Base-by-base conservation (phyloP, 2,888 invertebrate species). In the Stenodera caucasica region DNA sequence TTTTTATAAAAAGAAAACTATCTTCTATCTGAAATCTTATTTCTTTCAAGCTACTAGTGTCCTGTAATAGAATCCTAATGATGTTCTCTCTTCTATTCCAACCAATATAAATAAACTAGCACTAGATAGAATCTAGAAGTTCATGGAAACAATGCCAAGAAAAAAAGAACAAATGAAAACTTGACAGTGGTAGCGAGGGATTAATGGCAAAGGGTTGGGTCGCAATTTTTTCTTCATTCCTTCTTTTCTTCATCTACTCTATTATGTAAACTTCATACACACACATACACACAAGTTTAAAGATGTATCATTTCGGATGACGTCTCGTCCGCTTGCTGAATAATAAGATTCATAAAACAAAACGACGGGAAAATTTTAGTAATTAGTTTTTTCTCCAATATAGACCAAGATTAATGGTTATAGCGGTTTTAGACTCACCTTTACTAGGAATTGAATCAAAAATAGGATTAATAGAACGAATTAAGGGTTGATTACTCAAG, bases 21-120 rank as follows among this genome's bases (percentile, higher is more conserved):
- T 37, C 14, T 8, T 32, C 32, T 37, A 45, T 45, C 45, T 21
- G 21, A 18, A 21, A 45, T 45, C 45, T n/a, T n/a, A n/a, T n/a
- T n/a, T 45, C 18, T 18, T 8, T 32, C 11, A 32, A 18, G 33
- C n/a, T 35, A 6, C 12, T 37, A 37, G 37, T 37, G 37, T 15
- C 21, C 45, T 45, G 67, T 72, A 72, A 72, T 72, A 71, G 72
- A 72, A 72, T 70, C 70, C 70, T 72, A 71, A 72, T 70, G 71
- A 69, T 64, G 67, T 63, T 37, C 66, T 65, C 68, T 67, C 64
- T 60, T 61, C 58, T 54, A 58, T 63, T 60, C 61, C 56, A 65
- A 58, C 65, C 64, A 67, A 60, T 60, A 63, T 56, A 62, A 65
- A 63, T 67, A 62, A 63, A 63, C 21, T 21, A 61, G 59, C 58